Base-by-base conservation (phyloP, 2,888 invertebrate species). In the Tethea ocularis region DNA sequence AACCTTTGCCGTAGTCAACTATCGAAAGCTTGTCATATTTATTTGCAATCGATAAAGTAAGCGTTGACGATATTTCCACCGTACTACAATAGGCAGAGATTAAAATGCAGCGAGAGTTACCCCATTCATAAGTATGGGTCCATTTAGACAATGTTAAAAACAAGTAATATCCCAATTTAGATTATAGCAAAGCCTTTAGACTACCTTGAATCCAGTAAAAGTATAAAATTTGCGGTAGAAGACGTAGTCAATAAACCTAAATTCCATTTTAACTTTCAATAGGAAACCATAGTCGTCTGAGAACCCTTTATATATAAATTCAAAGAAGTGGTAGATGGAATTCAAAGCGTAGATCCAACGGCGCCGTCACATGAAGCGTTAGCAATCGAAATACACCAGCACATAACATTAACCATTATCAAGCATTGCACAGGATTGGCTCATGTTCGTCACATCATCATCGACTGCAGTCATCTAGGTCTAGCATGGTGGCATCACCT, bases 391-490 rank as follows among this genome's bases (percentile, higher is more conserved):
- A 60, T 72, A 90, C 91, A 91, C 87, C 78, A 84, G 88, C 92
- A 91, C 89, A 86, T 78, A 71, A 87, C 84, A 89, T 86, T 83
- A 82, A 88, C 86, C 84, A 86, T 87, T 78, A 79, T 86, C 87
- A 88, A 88, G 87, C 91, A 91, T 89, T 86, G 91, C 92, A 92
- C 92, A 88, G 84, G 84, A 84, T 84, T 88, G 89, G 88, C 88
- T 86, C 86, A 86, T 83, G 64, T 72, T 79, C 82, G 86, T 86
- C 85, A 87, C 80, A 79, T 80, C 82, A 84, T 80, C 87, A 88
- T 86, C 74, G 85, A 86, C 82, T 83, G 86, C 84, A 75, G 85
- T 86, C 90, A 91, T 88, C 70, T 86, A 87, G 86, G 87, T 84
- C 88, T 88, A 87, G 89, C 89, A 91, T 87, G 90, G 89, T 91